Base-by-base conservation (phyloP, 2,797 vertebrate genomes). In the Acanthiza pusilla region DNA sequence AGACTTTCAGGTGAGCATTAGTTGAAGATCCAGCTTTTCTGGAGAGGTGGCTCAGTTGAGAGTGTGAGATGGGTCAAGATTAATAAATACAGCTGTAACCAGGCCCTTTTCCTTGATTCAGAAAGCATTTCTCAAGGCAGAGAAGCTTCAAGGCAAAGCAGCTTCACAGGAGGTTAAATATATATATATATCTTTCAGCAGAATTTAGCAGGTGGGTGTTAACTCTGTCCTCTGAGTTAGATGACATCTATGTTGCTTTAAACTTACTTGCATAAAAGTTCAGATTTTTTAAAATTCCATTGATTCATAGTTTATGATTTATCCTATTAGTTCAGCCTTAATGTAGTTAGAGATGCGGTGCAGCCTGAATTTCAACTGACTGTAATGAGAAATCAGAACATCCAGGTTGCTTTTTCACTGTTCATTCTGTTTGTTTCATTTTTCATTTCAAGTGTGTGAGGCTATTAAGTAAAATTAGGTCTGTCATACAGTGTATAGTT, bases 71-170 rank as follows among this genome's bases (percentile, higher is more conserved):
- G 54, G 58, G 71, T 94, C 77, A 95, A 62, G 71, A 79, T 89
- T 88, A 70, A 92, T 88, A 91, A 96, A 94, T 86, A 88, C 71
- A 94, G 58, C 84, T 95, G 75, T 91, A 82, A 72, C 26, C 20
- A 75, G 27, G 25, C 82, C 36, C n/a, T 74, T 83, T 93, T 92
- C 67, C 57, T 77, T 76, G 67, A 43, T 27, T 84, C 43, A 53
- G 66, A 88, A 95, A 84, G 53, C 26, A 57, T 90, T 90, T 75
- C 22, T 92, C 55, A 80, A 76, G 53, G 58, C 58, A 90, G 47
- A 94, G 60, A 23, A 83, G 66, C 43, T 57, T 92, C 55, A 80
- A 76, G 53, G 58, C 58, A 90, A 43, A 94, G 60, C 26, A 83
- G 66, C 43, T 94, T 91, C 42, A 78, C 27, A 81, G 53, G 26